Percentiles rank a stretch among this genome's conserved stretches.
These are phyloP conservation scores for Centroberyx gerrardi DNA, from an alignment of 2,797 vertebrate species.

Conservation along the genomic window DNA sequence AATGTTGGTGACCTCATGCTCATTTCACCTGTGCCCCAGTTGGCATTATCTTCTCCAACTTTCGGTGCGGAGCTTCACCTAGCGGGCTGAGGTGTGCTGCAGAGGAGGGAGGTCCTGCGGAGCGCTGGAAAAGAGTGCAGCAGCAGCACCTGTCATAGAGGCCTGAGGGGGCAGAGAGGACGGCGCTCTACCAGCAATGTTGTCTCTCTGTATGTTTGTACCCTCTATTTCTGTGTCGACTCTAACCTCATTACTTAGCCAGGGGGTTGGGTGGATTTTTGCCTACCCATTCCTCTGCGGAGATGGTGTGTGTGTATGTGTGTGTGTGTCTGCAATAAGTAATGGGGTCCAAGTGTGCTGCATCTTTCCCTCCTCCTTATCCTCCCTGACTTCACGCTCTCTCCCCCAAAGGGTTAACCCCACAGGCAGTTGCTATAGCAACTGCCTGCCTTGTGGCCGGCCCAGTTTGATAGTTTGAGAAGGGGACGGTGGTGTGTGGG, in stretches of 20 bases:
- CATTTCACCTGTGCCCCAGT: conserved; percentile 69
- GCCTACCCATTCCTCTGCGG: neutral
- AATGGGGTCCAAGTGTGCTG: conserved; percentile 27
- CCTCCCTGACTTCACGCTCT: neutral
- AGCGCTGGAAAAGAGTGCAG: conserved; percentile 37
- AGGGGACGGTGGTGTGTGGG: neutral
- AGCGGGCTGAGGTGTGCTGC: conserved; percentile 46
- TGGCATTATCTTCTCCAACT: conserved; percentile 60
- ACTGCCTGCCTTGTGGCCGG: conserved; percentile 63
- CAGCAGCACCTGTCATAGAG: conserved; percentile 53
- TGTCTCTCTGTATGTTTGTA: conserved; percentile 4
- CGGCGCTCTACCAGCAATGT: conserved; percentile 29
- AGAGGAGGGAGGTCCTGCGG: conserved; percentile 47
- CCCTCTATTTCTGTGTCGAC: conserved; percentile 8
- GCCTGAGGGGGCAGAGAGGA: conserved; percentile 41
- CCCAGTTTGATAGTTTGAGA: conserved; percentile 49
- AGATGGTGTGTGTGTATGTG: neutral
- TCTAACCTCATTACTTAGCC: conserved; percentile 20
- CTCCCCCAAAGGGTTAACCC: conserved; percentile 24
- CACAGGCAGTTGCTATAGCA: conserved; percentile 66
- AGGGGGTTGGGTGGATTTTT: conserved; percentile 4
- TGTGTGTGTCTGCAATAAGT: conserved; percentile 29
- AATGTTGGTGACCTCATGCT: conserved; percentile 60
- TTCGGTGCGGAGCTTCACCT: conserved; percentile 45
- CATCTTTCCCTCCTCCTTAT: conserved; percentile 1